Base-by-base conservation (phyloP, 2,888 invertebrate species). In the Chrysolina americana region DNA sequence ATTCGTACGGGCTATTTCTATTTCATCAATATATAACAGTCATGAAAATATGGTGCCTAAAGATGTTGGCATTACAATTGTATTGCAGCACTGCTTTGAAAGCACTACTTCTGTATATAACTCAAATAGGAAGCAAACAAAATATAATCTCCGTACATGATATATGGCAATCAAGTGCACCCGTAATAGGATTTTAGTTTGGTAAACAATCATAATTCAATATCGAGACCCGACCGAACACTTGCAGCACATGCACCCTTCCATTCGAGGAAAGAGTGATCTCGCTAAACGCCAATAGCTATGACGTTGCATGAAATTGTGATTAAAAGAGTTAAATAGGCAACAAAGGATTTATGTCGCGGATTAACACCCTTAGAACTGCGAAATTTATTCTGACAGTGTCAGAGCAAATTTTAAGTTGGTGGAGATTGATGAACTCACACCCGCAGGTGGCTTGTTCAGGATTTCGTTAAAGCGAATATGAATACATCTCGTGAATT, bases 261-360 rank as follows among this genome's bases (percentile, higher is more conserved):
- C 68, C 19, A 48, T 66, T 68, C 21, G 70, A 73, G 64, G 68
- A 65, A 72, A 72, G 59, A 36, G 59, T 59, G n/a, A 13, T 28
- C 19, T 71, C 66, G 68, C 66, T 86, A 85, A 86, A 83, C 83
- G 77, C 80, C 85, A 85, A 86, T 84, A 85, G 81, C 83, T 84
- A 86, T 87, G 87, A 87, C 86, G 82, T 81, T 80, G 87, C 87
- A 87, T 87, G 87, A 87, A 87, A 87, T 87, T 82, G 84, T 81
- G 84, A 86, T 86, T 86, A 86, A 86, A 87, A 86, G 85, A 86
- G 86, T 86, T 86, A 87, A 86, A 86, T 83, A 81, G 83, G 81
- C 84, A 84, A 86, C 86, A 85, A 86, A 84, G 83, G 86, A 83
- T 83, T 86, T 84, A 83, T 83, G 82, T 81, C 81, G 76, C 79